A percentile compares a stretch with the other conserved stretches of the same genome.
These are phyloP conservation scores for Caerostris extrusa DNA, from an alignment of 1,140 invertebrate species.

Conservation along the genomic window DNA sequence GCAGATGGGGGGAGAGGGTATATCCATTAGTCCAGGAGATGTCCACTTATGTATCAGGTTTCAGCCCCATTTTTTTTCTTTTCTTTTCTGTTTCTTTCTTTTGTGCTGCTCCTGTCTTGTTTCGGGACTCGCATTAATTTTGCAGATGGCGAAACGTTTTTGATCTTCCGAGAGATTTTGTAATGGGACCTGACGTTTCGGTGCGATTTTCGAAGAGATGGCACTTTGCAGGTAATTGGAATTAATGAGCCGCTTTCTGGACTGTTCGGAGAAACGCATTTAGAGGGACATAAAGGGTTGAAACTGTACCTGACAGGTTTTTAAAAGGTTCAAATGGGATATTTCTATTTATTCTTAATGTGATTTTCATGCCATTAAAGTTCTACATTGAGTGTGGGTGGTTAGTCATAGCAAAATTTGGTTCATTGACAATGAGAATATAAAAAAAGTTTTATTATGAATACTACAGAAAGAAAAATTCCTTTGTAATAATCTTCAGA, in stretches of 20 bases:
- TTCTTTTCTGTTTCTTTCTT: not conserved
- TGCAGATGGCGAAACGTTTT: conserved; percentile 36
- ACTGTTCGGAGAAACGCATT: not conserved
- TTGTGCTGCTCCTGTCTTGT: not conserved
- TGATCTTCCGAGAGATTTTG: conserved; percentile 59
- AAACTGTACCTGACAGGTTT: not conserved
- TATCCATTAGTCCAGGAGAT: not conserved
- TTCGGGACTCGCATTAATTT: conserved; percentile 7
- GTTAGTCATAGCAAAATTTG: too few species aligned
- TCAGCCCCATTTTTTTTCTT: not conserved
- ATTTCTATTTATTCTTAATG: not conserved
- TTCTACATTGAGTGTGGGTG: too few species aligned
- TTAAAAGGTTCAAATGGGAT: not conserved
- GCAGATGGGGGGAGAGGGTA: not conserved
- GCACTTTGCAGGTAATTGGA: conserved; percentile 31
- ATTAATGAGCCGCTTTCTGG: not conserved
- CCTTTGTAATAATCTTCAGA: too few species aligned
- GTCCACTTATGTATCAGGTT: conserved; percentile 13
- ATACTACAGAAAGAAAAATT: too few species aligned
- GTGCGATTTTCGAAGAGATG: not conserved
- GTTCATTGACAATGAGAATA: too few species aligned
- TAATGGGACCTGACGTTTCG: conserved; percentile 45
- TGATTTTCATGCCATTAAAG: not conserved
- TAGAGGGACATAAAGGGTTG: not conserved
- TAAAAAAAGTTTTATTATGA: too few species aligned